phyloP scores from a whole-genome alignment of 2,797 vertebrate species.

The Melanotaenia trifasciata region DNA sequence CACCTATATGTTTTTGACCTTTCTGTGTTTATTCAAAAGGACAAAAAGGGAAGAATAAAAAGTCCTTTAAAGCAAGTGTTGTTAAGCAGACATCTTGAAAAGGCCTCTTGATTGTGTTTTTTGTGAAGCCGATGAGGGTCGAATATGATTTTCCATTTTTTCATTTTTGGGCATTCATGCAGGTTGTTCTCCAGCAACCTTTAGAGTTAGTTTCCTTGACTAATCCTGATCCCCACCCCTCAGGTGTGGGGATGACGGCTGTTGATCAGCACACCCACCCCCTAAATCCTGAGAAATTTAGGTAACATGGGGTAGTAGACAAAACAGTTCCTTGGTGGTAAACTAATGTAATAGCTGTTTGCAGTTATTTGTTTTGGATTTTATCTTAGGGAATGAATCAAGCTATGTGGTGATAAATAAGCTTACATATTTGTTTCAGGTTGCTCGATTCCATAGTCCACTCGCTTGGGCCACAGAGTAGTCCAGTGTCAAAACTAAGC shows the following conservation, averaged over 20 bases:
- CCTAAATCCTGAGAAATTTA: constrained; percentile 52
- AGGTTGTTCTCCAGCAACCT: constrained; percentile 72
- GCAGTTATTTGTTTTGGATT: constrained; percentile 56
- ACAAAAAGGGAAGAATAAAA: constrained; percentile 84
- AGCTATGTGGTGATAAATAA: constrained; percentile 75
- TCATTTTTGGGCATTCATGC: constrained; percentile 88
- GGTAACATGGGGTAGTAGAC: constrained; percentile 72
- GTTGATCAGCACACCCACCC: constrained; percentile 78
- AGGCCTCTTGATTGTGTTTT: constrained; percentile 59
- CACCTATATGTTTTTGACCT: constrained; percentile 57
- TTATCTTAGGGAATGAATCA: constrained; percentile 70
- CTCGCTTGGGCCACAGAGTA: constrained; percentile 79
- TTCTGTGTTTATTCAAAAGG: constrained; percentile 74
- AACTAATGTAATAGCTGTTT: constrained; percentile 68
- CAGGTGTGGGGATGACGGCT: constrained; percentile 85
- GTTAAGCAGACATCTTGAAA: constrained; percentile 61
- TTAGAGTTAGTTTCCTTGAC: constrained; percentile 65
- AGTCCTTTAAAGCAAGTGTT: constrained; percentile 67
- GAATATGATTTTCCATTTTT: constrained; percentile 40
- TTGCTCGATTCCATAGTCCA: constrained; percentile 87
- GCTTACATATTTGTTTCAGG: constrained; percentile 81
- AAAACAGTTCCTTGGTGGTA: constrained; percentile 77
- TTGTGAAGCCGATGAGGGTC: constrained; percentile 52
- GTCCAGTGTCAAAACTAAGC: constrained; percentile 90
- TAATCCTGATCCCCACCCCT: constrained; percentile 64